These are phyloP conservation scores for Eudasyphora cyanicolor DNA, from an alignment of 2,888 invertebrate species.

Conservation along the genomic window DNA sequence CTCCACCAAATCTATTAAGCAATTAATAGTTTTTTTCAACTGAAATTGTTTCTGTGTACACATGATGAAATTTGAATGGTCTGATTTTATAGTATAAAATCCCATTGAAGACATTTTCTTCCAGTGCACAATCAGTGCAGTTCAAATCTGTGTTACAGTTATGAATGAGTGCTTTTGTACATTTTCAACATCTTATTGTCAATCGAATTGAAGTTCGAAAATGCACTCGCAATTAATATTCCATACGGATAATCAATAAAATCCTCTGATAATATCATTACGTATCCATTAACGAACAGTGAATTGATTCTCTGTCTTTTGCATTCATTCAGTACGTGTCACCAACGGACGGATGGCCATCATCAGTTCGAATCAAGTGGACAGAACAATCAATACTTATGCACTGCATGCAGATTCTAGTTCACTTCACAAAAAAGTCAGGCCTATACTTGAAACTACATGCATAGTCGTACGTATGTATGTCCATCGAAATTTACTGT, in stretches of 20 bases:
- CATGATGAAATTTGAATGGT: no score
- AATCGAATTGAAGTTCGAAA: not conserved
- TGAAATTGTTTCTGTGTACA: no score
- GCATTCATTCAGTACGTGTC: not conserved
- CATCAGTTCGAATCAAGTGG: not conserved
- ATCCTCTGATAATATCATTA: constrained; percentile 16
- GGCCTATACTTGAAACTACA: no score
- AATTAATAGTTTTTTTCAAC: no score
- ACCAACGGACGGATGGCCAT: not conserved
- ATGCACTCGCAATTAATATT: constrained; percentile 3
- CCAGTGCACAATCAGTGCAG: not conserved
- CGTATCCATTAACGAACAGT: not conserved
- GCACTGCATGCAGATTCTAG: not conserved
- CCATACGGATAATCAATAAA: not conserved
- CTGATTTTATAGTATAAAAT: not conserved
- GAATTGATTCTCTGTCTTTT: not conserved
- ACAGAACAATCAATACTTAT: not conserved
- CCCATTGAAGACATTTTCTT: not conserved
- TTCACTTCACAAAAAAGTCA: not conserved
- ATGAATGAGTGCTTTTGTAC: not conserved
- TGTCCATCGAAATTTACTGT: no score
- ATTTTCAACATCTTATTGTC: not conserved
- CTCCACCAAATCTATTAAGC: no score
- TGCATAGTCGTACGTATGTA: no score
- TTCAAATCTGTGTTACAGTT: constrained; percentile 14